phyloP scores from a whole-genome alignment of 1,140 invertebrate species.

The Triops longicaudatus region DNA sequence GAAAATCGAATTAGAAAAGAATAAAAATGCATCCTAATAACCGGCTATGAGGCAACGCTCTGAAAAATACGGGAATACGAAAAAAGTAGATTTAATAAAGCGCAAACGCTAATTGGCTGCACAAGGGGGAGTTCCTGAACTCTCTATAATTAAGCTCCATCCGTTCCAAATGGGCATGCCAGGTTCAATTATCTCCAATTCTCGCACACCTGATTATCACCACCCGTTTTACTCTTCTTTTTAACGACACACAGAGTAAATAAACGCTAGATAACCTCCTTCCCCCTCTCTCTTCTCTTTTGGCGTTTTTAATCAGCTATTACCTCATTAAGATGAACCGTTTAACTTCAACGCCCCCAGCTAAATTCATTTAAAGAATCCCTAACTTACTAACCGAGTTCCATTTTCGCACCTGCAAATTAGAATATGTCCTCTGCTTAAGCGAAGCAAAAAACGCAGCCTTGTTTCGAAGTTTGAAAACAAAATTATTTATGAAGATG shows the following conservation, averaged over 20 bases:
- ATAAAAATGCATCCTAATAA: too few species aligned
- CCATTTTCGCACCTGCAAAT: background rate
- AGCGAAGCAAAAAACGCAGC: too few species aligned
- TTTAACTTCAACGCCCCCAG: background rate
- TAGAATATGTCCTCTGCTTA: too few species aligned
- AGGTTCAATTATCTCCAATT: conserved; percentile 9
- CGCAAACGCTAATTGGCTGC: background rate
- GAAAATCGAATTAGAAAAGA: too few species aligned
- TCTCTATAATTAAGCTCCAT: background rate
- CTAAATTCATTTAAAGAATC: background rate
- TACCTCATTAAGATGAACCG: background rate
- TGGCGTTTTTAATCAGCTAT: background rate
- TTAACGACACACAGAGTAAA: background rate
- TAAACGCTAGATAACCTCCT: background rate
- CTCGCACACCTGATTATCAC: conserved; percentile 8
- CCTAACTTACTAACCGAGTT: background rate
- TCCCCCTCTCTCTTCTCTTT: background rate
- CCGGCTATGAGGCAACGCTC: background rate
- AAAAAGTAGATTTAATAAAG: background rate
- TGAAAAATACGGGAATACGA: background rate
- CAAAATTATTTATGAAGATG: too few species aligned
- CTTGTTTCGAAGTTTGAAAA: too few species aligned
- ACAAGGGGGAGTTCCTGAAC: background rate
- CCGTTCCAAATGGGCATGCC: background rate
- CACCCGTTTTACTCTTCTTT: background rate